A percentile compares a stretch with the other conserved stretches of the same genome.
Conservation (phyloP, 2,113 vertebrate species). For the Zosterops hypoxanthus region DNA sequence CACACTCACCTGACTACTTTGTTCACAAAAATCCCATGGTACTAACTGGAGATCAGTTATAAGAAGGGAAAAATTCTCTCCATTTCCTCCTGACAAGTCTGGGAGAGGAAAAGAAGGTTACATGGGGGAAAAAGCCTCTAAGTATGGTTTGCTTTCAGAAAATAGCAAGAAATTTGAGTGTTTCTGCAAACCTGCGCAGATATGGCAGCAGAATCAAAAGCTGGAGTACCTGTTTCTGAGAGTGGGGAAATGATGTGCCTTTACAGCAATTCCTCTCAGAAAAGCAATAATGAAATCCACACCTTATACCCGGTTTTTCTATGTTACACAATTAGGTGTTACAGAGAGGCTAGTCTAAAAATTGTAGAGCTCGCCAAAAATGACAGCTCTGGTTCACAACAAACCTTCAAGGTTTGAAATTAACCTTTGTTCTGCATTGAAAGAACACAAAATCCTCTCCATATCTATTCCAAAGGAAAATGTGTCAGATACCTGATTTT, state of each 20-base stretch:
- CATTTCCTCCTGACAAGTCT: not conserved
- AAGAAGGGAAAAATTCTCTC: not conserved
- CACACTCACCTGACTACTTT: too few species aligned
- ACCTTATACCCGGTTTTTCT: not conserved
- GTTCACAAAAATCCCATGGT: not conserved
- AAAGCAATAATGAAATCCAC: not conserved
- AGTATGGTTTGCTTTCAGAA: not conserved
- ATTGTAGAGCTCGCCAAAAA: not conserved
- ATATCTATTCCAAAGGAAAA: not conserved
- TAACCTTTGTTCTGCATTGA: not conserved
- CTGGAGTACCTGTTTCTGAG: not conserved
- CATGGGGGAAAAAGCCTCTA: fast-evolving
- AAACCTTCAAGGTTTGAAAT: not conserved
- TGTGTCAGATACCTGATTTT: not conserved
- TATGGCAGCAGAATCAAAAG: not conserved
- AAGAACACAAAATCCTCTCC: not conserved
- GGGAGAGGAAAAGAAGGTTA: not conserved
- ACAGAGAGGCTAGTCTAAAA: not conserved
- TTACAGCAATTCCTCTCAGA: not conserved
- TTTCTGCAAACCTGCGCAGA: not conserved
- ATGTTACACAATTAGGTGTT: fast-evolving
- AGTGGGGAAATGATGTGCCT: not conserved
- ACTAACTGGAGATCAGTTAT: fast-evolving
- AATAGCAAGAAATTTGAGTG: not conserved
- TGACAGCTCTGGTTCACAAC: not conserved